Evolutionary conservation across 2,797 vertebrate species (phyloP), one percentile per base, ranked within the genome.

Genomic region (Hyperoplus immaculatus): DNA sequence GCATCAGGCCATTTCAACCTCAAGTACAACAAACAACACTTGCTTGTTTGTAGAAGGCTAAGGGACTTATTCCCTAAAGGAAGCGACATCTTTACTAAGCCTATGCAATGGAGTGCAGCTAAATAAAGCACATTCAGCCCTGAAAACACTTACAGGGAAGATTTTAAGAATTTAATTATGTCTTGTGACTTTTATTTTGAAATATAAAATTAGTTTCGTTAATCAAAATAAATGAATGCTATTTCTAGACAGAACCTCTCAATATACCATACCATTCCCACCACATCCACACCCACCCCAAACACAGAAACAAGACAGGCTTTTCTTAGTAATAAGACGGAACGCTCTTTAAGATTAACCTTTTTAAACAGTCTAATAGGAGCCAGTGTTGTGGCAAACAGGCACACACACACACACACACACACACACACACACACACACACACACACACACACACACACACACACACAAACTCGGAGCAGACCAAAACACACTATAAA

Each of bases 351-450:
- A 50, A 1, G 14, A 49, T 3, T 29, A 46, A 46, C 29, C 41
- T 15, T 13, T 69, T 63, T 0, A 43, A 11, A 16, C 15, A 36
- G 39, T 62, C 54, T 64, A 53, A 70, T 9, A 9, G 21, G 46
- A 70, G 39, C n/a, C 13, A 18, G 6, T 51, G 60, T 77, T 63
- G 45, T 68, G 57, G 65, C 41, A 65, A 41, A 43, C 4, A 15
- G 18, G 18, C 51, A 47, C 1, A 3, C 3, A 39, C 14, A n/a
- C 36, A 58, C 8, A 75, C 47, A 59, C 16, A 53, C 16, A 13
- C 29, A 29, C 29, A 29, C 29, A 29, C 29, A 21, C 29, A 29
- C 29, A 29, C 21, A 29, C 29, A 29, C 29, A 29, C 3, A 29
- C 3, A 29, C 29, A 29, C 29, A 29, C 29, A 15, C 7, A 39